phyloP scores from a whole-genome alignment of 1,140 invertebrate species.

The Drosophila grimshawi region DNA sequence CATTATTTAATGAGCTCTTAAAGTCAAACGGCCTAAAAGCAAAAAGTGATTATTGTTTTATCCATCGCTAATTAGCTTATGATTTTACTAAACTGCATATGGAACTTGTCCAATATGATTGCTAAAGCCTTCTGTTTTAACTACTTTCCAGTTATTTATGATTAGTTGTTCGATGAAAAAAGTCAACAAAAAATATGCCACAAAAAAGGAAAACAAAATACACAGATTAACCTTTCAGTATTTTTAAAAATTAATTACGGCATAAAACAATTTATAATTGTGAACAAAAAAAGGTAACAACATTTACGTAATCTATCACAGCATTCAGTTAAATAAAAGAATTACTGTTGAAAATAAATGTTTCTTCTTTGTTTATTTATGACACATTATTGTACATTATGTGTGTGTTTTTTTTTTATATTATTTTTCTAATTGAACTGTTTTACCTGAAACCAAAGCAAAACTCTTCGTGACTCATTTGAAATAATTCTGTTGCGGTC shows the following conservation, averaged over 20 bases:
- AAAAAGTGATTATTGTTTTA: constrained; percentile 3
- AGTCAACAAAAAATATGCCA: background rate
- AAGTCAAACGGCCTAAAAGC: background rate
- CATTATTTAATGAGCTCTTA: background rate
- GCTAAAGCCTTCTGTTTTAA: background rate
- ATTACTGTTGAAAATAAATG: constrained; percentile 37
- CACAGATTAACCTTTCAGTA: constrained; percentile 5
- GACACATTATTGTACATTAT: constrained; percentile 38
- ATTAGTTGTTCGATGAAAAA: background rate
- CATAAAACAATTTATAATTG: constrained; percentile 32
- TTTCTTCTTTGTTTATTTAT: constrained; percentile 20
- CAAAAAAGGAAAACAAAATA: constrained; percentile 8
- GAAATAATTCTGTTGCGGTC: constrained; percentile 52
- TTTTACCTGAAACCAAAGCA: constrained; percentile 50
- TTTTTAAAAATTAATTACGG: constrained; percentile 64
- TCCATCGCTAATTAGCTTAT: constrained; percentile 22
- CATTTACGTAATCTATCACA: background rate
- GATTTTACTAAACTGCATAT: constrained; percentile 20
- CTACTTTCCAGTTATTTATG: background rate
- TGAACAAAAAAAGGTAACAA: background rate
- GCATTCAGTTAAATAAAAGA: constrained; percentile 40
- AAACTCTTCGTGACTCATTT: constrained; percentile 21
- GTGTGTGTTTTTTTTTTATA: background rate
- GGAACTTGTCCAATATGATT: constrained; percentile 3
- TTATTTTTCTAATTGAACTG: constrained; percentile 59